A percentile compares a stretch with the other conserved stretches of the same genome.
Conservation (phyloP, 92 coral and sea anemone species). For the Parazoanthus darwini region DNA sequence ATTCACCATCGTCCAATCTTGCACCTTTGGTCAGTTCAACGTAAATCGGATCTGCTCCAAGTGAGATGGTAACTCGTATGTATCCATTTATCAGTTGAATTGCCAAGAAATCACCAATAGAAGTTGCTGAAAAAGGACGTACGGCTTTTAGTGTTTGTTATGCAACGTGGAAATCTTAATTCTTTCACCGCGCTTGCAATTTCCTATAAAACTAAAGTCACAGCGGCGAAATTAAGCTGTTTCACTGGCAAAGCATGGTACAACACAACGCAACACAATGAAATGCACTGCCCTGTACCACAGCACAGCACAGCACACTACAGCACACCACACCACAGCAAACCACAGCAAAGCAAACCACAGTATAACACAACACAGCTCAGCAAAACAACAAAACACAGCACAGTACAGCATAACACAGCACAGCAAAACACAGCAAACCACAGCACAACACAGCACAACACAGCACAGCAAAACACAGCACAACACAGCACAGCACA, state of each 20-base stretch:
- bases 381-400: background rate
- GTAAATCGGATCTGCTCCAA: conserved; percentile 66
- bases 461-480: background rate
- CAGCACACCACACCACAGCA: background rate
- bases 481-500: background rate
- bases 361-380: background rate
- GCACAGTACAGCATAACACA: background rate
- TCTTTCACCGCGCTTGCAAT: no score
- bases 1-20: conserved; percentile 79
- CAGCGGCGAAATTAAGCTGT: no score
- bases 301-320: background rate
- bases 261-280: no score
- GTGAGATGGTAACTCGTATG: conserved; percentile 72
- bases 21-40: conserved; percentile 74
- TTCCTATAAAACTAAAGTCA: background rate
- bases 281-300: background rate
- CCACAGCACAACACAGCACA: background rate
- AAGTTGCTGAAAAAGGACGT: conserved; percentile 30
- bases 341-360: background rate
- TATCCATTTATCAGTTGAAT: conserved; percentile 71
- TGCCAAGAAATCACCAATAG: conserved; percentile 76
- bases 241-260: no score
- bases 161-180: no score
- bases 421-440: background rate
- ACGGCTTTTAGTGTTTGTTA: no score